A percentile compares a stretch with the other conserved stretches of the same genome.
Conservation (phyloP, 2,888 invertebrate genomes). For the Sericinus montela region DNA sequence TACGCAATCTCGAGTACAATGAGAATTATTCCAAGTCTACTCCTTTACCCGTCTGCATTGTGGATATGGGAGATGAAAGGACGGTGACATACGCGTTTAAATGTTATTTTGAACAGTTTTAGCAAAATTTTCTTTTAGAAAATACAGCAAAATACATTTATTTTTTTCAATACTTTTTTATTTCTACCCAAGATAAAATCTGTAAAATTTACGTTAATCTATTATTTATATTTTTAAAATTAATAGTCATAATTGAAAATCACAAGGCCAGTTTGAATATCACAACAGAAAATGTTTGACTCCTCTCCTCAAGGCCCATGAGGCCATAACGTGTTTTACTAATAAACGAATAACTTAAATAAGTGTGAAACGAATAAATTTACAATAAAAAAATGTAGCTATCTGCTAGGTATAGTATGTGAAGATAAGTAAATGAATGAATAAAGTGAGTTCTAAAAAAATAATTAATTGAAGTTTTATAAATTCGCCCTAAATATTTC, state of each 20-base stretch:
- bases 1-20: constrained; percentile 75
- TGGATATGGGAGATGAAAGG: constrained; percentile 34
- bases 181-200: neutral
- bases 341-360: constrained; percentile 53
- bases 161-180: neutral
- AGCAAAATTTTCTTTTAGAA: too few species aligned
- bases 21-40: constrained; percentile 67
- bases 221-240: neutral
- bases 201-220: neutral
- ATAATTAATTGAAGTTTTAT: too few species aligned
- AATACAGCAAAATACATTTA: neutral
- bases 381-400: too few species aligned
- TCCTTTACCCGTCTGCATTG: constrained; percentile 46
- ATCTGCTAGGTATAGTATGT: too few species aligned
- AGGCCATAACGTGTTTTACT: constrained; percentile 48
- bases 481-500: too few species aligned
- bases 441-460: too few species aligned
- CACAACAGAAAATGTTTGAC: constrained; percentile 19
- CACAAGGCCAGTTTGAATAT: constrained; percentile 10
- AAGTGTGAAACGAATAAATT: constrained; percentile 52
- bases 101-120: neutral
- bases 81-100: constrained; percentile 31
- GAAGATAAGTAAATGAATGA: too few species aligned
- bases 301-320: constrained; percentile 38
- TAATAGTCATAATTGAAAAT: constrained; percentile 2